Base-by-base conservation (phyloP, 2,113 vertebrate genomes). In the Rostratula benghalensis region DNA sequence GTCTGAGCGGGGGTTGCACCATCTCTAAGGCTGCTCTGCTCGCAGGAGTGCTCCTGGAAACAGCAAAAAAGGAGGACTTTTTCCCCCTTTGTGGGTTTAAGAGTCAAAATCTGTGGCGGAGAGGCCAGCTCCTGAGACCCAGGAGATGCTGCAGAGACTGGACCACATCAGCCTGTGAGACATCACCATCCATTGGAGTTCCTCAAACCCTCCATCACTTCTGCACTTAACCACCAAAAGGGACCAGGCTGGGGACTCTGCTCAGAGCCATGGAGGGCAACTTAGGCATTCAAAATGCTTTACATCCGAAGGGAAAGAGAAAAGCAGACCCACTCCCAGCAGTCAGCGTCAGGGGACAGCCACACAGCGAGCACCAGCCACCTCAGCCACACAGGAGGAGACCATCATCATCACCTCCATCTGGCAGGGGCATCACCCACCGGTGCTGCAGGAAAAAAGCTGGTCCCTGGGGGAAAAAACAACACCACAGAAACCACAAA, bases 391-490 rank as follows among this genome's bases (percentile, higher is more conserved):
- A 1, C 12, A 3, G 30, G 50, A 69, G 27, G 50, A 20, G 45
- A 50, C 19, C 5, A 1, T 71, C n/a, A 46, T 51, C 50, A 74
- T 48, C 68, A 48, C 11, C 73, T 74, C 77, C 43, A 81, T 84
- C 80, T 87, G 54, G 30, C 22, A 41, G 13, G 10, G 22, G 16
- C 46, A 79, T 68, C 16, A 1, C 35, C 13, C 8, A 9, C n/a
- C 6, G 6, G 33, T 22, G 3, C n/a, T 1, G 0, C 2, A 0
- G 45, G 43, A 84, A 45, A 0, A 0, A 80, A 9, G 12, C 37
- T 28, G 23, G 33, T n/a, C 45, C 77, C 19, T 21, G 23, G 7
- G 31, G 39, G 12, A 5, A 6, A 27, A 30, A 46, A 46, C 28
- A 37, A 50, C 25, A n/a, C 4, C 75, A 81, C 13, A 51, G 51